Conservation (phyloP, 2,888 invertebrate genomes). For the Harpalus rufipes region DNA sequence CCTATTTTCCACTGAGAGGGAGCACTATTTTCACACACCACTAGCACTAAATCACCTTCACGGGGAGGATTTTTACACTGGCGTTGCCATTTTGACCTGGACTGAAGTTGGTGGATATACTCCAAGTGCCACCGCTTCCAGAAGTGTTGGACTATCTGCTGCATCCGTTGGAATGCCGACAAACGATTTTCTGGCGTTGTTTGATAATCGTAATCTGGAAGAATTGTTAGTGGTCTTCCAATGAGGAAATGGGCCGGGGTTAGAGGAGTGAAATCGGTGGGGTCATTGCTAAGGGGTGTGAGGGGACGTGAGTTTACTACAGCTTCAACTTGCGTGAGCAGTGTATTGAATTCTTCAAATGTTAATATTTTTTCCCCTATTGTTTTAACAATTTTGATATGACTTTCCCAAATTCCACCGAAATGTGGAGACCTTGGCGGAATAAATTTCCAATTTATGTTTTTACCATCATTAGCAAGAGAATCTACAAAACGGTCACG, state of each 20-base stretch:
- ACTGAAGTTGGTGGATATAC: not conserved
- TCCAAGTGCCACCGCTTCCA: not conserved
- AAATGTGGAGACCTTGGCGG: not conserved
- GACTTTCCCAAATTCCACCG: not conserved
- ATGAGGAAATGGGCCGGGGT: not conserved
- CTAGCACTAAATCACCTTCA: slow-evolving; percentile 11
- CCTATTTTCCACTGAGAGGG: slow-evolving; percentile 4
- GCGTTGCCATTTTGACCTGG: not conserved
- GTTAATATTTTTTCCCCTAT: not conserved
- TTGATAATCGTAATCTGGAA: not conserved
- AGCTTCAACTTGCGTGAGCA: not conserved
- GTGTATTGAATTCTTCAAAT: no score
- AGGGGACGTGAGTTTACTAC: not conserved
- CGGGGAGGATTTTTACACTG: slow-evolving; percentile 2
- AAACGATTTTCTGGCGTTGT: not conserved
- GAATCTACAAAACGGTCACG: not conserved
- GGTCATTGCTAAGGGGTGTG: not conserved
- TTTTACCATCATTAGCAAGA: not conserved
- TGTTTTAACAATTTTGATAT: not conserved
- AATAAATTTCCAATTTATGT: not conserved
- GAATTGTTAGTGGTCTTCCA: not conserved
- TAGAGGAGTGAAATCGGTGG: slow-evolving; percentile 1
- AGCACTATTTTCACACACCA: slow-evolving; percentile 21
- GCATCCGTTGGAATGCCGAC: not conserved
- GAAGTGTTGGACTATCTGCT: not conserved